Percentiles rank a stretch among this genome's conserved stretches.
Conservation (phyloP, 2,113 vertebrate genomes). For the Xenus cinereus region DNA sequence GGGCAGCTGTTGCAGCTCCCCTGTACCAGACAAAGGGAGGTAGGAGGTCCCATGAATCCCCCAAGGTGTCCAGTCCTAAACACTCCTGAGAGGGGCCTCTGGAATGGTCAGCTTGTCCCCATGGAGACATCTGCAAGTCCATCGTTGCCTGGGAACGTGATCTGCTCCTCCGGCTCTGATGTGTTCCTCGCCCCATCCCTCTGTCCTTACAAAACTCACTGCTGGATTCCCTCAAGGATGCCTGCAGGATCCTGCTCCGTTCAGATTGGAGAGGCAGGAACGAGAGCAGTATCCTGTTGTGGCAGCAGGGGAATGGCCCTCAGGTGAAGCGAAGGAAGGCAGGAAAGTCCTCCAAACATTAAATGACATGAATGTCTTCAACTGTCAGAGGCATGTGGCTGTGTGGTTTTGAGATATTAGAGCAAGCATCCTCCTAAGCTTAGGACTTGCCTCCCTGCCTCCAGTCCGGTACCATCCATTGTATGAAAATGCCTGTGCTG, state of each 20-base stretch:
- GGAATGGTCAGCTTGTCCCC: background rate
- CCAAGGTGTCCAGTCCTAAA: background rate
- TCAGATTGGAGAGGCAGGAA: background rate
- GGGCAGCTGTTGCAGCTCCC: background rate
- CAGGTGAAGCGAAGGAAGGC: background rate
- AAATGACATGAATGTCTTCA: background rate
- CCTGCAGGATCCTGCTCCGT: background rate
- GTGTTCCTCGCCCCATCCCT: background rate
- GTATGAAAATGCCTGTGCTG: background rate
- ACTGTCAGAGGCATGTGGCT: background rate
- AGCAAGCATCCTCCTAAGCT: background rate
- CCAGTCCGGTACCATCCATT: background rate
- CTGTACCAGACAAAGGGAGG: background rate
- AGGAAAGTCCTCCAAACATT: background rate
- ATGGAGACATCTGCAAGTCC: background rate
- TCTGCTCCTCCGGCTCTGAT: background rate
- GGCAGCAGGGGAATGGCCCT: background rate
- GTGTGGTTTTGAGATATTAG: background rate
- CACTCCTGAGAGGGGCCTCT: background rate
- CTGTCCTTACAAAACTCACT: background rate
- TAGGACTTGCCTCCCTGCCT: background rate
- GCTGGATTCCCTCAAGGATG: background rate
- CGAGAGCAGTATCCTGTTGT: background rate
- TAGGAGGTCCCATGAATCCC: background rate
- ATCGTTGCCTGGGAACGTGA: background rate